Base-by-base conservation (phyloP, 1,140 invertebrate species). In the Potamilus streckersoni region DNA sequence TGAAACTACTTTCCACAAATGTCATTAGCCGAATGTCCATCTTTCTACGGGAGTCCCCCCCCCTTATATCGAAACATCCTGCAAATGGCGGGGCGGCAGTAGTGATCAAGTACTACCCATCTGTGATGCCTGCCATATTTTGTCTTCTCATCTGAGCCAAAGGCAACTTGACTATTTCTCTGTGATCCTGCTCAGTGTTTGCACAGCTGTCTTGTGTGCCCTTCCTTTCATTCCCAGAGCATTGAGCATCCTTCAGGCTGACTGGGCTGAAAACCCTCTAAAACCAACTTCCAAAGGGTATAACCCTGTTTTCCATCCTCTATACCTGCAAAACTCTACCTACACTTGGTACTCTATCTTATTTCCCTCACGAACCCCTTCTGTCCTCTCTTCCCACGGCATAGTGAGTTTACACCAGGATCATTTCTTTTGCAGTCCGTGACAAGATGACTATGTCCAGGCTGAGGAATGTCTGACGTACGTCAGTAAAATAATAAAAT, bases 241-340 rank as follows among this genome's bases (percentile, higher is more conserved):
- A 31, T 2, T 31, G 2, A 75, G 56, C 69, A 75, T 60, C 31
- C 57, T 75, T 63, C 70, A 75, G 2, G 68, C 57, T n/a, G 73
- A 79, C 38, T 68, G 71, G 23, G 68, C 67, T 68, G 79, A 69
- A 49, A 78, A 78, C 4, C 69, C 72, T 70, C 75, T 74, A n/a
- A 70, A 74, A 16, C 73, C 76, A 58, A 74, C 64, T 20, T 72
- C 64, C 17, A 72, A 72, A 27, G 56, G 58, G 16, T 74, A 68
- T 8, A 74, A 17, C 69, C 20, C 68, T 68, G 67, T 55, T 56
- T 58, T 60, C 67, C 76, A 79, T 15, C 73, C 69, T 19, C 31
- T 56, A 27, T 71, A 57, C 55, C 69, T 76, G 20, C 72, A 68
- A 27, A 19, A n/a, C 17, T 74, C 57, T 20, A 59, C 58, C 19